Conservation (phyloP, 1,140 invertebrate species). For the Atopsyche davidsoni region DNA sequence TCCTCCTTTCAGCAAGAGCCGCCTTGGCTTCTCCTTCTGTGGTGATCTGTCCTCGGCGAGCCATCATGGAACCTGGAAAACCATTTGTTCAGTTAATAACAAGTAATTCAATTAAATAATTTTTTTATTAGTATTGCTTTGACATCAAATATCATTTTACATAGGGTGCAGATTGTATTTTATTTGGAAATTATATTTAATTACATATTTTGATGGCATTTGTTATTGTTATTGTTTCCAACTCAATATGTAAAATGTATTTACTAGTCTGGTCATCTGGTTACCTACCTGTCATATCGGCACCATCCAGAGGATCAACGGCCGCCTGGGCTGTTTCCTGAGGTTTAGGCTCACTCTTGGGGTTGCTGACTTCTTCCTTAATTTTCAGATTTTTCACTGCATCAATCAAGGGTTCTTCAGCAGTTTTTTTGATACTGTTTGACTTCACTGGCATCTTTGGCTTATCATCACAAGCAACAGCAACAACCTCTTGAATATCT, state of each 20-base stretch:
- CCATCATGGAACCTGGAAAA: conserved; percentile 59
- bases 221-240: too few relatives aligned
- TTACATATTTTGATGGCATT: too few relatives aligned
- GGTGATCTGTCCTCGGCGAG: conserved; percentile 59
- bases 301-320: conserved; percentile 28
- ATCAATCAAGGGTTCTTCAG: neutral
- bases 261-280: neutral
- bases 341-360: conserved; percentile 11
- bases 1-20: conserved; percentile 75
- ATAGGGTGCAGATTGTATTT: neutral
- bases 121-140: neutral
- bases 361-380: conserved; percentile 7
- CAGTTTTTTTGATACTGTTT: neutral
- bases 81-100: too few relatives aligned
- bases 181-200: conserved; percentile 2
- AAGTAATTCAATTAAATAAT: neutral
- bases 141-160: neutral
- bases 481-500: too few relatives aligned
- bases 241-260: neutral
- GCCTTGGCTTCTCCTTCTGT: conserved; percentile 88
- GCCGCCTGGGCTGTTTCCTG: conserved; percentile 12
- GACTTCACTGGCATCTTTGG: neutral
- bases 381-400: neutral
- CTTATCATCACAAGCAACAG: too few relatives aligned
- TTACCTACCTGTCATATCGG: conserved; percentile 33